A percentile compares a stretch with the other conserved stretches of the same genome.
These are phyloP conservation scores for Micropoecilia bifurca DNA, from an alignment of 2,797 vertebrate species.

Conservation along the genomic window DNA sequence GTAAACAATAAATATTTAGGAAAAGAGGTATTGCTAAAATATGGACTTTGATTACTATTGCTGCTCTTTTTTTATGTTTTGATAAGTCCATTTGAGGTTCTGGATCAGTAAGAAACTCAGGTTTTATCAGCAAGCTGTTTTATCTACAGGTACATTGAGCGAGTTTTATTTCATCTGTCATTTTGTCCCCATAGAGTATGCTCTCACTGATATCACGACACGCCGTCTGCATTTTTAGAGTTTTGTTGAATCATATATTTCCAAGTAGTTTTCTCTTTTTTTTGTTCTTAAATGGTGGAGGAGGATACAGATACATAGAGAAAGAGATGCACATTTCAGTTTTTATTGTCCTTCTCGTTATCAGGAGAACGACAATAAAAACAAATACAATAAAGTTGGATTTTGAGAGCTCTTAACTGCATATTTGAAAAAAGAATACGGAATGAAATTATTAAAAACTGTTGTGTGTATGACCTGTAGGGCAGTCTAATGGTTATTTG, in stretches of 20 bases:
- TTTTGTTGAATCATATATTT: constrained; percentile 4
- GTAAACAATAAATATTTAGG: neutral
- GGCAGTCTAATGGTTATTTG: constrained; percentile 40
- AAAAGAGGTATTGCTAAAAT: neutral
- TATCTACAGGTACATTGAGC: neutral
- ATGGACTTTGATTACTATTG: neutral
- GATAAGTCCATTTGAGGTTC: neutral
- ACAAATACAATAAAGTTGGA: constrained; percentile 11
- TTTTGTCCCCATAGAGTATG: neutral
- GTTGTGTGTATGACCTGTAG: constrained; percentile 10
- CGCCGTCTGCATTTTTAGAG: neutral
- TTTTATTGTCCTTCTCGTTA: too few relatives aligned
- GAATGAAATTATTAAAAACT: constrained; percentile 35
- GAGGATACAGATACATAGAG: neutral
- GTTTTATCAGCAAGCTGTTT: neutral
- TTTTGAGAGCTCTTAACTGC: constrained; percentile 17
- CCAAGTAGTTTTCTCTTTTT: neutral
- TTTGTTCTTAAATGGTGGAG: neutral
- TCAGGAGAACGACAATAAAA: neutral
- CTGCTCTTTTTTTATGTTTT: neutral
- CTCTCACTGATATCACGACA: neutral
- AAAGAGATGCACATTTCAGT: neutral
- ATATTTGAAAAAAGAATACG: constrained; percentile 34
- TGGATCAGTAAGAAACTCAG: neutral
- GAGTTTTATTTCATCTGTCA: neutral